phyloP scores from a whole-genome alignment of 2,113 vertebrate species.

The Orientallactaga bullata region DNA sequence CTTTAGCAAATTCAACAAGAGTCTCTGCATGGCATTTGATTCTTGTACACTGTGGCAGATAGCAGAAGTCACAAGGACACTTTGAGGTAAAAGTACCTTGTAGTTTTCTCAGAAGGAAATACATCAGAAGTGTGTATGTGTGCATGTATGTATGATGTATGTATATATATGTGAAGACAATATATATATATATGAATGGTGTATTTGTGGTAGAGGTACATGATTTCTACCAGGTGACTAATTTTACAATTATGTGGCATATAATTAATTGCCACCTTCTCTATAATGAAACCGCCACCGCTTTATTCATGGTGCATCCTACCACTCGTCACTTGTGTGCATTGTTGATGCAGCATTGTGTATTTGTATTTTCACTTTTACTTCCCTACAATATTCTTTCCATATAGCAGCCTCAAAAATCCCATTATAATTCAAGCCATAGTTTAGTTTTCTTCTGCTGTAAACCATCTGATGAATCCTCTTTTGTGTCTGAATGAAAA shows the following conservation, averaged over 20 bases:
- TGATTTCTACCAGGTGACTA: background rate
- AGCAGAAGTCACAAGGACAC: background rate
- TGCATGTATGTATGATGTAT: background rate
- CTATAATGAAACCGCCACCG: background rate
- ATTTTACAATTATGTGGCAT: background rate
- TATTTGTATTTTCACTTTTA: background rate
- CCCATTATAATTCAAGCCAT: background rate
- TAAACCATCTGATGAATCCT: background rate
- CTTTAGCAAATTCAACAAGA: conserved; percentile 3
- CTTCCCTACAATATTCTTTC: background rate
- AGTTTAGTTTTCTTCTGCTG: background rate
- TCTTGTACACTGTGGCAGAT: background rate
- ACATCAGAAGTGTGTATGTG: background rate
- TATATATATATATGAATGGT: too few relatives aligned
- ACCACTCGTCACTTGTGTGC: too few relatives aligned
- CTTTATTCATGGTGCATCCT: too few relatives aligned
- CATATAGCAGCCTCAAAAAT: background rate
- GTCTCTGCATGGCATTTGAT: background rate
- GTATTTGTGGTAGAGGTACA: background rate
- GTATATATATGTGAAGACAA: too few relatives aligned
- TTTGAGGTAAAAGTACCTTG: background rate
- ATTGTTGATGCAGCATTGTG: background rate
- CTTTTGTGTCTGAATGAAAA: background rate
- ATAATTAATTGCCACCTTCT: background rate
- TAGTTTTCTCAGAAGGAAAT: background rate